Conservation (phyloP, 1,140 invertebrate species). For the Antheraea mylitta region DNA sequence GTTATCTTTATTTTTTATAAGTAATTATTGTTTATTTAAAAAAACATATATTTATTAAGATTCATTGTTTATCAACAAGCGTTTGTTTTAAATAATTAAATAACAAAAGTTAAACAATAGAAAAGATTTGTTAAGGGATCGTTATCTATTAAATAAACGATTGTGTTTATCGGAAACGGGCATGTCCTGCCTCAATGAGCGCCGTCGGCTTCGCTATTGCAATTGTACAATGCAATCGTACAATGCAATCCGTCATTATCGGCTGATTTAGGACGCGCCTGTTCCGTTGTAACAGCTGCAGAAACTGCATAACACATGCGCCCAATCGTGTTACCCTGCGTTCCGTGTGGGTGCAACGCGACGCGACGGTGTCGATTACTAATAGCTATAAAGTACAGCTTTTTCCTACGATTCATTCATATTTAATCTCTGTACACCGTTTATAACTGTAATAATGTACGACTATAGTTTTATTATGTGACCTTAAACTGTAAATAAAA, state of each 20-base stretch:
- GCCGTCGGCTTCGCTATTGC: conserved; percentile 11
- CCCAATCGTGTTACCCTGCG: background rate
- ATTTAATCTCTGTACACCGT: background rate
- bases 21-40: no score
- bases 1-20: no score
- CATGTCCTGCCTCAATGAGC: conserved; percentile 61
- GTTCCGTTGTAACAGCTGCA: conserved; percentile 46
- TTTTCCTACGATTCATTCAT: background rate
- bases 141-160: conserved; percentile 15
- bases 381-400: background rate
- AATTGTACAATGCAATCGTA: conserved; percentile 66
- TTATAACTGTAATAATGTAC: background rate
- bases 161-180: conserved; percentile 59
- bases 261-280: conserved; percentile 49
- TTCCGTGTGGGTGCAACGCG: conserved; percentile 13
- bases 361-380: conserved; percentile 21
- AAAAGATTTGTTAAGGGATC: background rate
- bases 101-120: no score
- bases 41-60: no score
- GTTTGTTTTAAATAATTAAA: no score
- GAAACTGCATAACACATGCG: conserved; percentile 21
- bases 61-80: no score
- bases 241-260: conserved; percentile 62
- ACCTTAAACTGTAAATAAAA: no score
- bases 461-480: background rate